Conservation (phyloP, 2,113 vertebrate genomes). For the Regulus satrapa region DNA sequence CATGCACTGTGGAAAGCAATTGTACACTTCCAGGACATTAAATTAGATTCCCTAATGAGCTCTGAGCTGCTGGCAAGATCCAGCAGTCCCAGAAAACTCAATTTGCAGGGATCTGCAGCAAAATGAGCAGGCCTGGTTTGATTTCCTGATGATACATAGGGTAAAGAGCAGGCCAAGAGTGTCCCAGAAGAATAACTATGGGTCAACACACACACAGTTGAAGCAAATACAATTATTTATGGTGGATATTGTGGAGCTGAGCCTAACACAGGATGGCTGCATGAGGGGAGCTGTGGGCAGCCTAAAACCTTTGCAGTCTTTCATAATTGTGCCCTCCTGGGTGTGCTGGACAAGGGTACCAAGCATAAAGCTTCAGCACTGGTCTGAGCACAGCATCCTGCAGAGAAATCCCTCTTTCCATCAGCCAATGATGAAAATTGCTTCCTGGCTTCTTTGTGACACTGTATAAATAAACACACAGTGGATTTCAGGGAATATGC, state of each 20-base stretch:
- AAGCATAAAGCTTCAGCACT: not conserved
- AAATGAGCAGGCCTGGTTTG: fast-evolving
- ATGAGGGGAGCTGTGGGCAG: not conserved
- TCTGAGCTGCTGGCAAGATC: not conserved
- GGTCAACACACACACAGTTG: fast-evolving
- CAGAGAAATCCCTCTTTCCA: not conserved
- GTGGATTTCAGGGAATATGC: not conserved
- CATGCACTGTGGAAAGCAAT: not conserved
- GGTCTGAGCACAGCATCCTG: not conserved
- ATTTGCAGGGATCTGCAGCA: not conserved
- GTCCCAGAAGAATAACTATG: not conserved
- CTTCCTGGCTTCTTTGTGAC: not conserved
- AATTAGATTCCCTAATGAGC: not conserved
- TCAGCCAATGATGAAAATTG: not conserved
- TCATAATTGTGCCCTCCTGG: fast-evolving
- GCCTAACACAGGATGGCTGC: not conserved
- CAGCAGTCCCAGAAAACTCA: not conserved
- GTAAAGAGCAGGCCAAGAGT: not conserved
- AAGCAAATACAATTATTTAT: not conserved
- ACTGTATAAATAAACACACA: not conserved
- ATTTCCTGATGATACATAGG: not conserved
- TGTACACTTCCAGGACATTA: not conserved
- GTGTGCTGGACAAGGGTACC: not conserved
- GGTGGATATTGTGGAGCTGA: not conserved
- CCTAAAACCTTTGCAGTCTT: not conserved